Percentiles rank a stretch among this genome's conserved stretches.
Conservation (phyloP, 1,140 invertebrate genomes). For the Eufriesea mexicana region DNA sequence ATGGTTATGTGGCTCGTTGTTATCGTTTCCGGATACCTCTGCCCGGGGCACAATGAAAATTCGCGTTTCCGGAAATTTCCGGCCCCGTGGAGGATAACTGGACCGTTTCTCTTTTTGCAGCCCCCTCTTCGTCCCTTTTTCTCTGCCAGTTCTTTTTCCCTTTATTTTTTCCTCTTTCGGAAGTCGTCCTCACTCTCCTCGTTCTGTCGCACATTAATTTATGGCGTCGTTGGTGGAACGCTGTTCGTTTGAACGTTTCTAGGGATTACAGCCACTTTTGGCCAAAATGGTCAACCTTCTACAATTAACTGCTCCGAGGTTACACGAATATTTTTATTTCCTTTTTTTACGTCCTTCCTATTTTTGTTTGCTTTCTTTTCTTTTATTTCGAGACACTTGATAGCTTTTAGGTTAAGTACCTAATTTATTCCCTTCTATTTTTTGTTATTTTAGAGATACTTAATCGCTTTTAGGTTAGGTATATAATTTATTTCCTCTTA, state of each 20-base stretch:
- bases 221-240: not conserved
- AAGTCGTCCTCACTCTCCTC: not conserved
- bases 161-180: not conserved
- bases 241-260: not conserved
- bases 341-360: not conserved
- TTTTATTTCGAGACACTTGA: no score
- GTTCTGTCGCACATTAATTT: slow-evolving; percentile 29
- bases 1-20: slow-evolving; percentile 45
- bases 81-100: slow-evolving; percentile 22
- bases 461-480: no score
- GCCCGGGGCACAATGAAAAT: slow-evolving; percentile 43
- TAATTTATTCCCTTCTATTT: no score
- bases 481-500: no score
- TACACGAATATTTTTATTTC: not conserved
- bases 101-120: not conserved
- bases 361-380: not conserved
- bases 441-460: no score
- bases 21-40: slow-evolving; percentile 49
- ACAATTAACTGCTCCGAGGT: not conserved
- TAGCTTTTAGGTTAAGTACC: no score
- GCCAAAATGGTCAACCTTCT: not conserved
- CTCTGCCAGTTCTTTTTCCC: not conserved
- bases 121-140: not conserved
- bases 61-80: slow-evolving; percentile 48
- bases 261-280: no score